Base-by-base conservation (phyloP, 2,888 invertebrate genomes). In the Hydroisotoma schaefferi region DNA sequence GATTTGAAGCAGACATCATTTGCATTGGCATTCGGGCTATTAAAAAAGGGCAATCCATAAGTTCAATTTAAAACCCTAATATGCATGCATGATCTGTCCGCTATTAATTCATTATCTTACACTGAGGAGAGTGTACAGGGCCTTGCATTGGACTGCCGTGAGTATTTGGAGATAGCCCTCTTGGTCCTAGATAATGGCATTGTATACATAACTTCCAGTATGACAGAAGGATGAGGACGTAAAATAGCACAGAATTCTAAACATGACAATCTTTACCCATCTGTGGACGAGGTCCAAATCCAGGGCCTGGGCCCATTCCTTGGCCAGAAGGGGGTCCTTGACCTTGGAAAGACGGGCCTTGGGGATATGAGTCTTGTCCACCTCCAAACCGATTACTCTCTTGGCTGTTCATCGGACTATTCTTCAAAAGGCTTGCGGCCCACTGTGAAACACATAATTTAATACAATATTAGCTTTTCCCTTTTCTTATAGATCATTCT, bases 271-370 rank as follows among this genome's bases (percentile, higher is more conserved):
- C 15, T 33, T 33, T 37, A n/a, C 54, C 53, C 22, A 52, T 48
- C 53, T 63, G 67, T 18, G 73, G 72, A 46, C 69, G 70, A n/a
- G 73, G 75, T 60, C 73, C 73, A 23, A 74, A 74, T 43, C 65
- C 72, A 40, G 73, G 57, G 61, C 73, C 43, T 44, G 73, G 57
- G 61, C 73, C 43, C 1, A 61, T 29, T 12, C 28, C 66, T 63
- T 12, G 65, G 57, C 61, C 65, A 59, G 33, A 55, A 59, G 23
- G 63, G 61, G 28, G 59, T 59, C 26, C 59, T 33, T 33, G 40
- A 4, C 40, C 40, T 40, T 40, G 5, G 20, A 40, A 40, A 4
- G 5, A 29, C 23, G 55, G 57, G 20, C 63, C 63, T 59, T 59
- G 43, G 28, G 43, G n/a, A 37, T 33, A 43, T 38, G 38, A 46